Evolutionary conservation across 2,888 invertebrate genomes (phyloP).

Genomic region (Ephialtes manifestator): DNA sequence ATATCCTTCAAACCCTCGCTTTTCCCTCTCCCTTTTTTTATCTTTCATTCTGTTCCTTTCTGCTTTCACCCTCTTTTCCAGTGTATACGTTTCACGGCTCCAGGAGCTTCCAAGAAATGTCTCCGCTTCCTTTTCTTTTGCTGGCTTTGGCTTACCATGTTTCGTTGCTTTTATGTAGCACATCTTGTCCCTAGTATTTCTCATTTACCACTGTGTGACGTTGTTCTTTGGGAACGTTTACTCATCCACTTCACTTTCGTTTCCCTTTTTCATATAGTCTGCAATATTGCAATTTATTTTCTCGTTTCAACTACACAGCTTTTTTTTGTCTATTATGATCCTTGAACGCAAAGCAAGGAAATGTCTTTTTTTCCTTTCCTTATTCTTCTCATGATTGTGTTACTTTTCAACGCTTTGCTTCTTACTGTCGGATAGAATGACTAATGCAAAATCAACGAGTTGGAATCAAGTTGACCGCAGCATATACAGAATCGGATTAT

Average conservation of each 20-base stretch:
- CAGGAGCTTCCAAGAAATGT: conserved; percentile 53
- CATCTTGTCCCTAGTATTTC: conserved; percentile 44
- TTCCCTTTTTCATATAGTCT: background rate
- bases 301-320: background rate
- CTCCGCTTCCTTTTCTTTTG: conserved; percentile 31
- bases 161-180: conserved; percentile 17
- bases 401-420: background rate
- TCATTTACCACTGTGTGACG: conserved; percentile 60
- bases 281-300: conserved; percentile 61
- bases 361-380: background rate
- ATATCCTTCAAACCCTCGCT: conserved; percentile 6
- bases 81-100: conserved; percentile 61
- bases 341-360: background rate
- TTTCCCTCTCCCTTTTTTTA: conserved; percentile 4
- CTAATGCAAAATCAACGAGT: background rate
- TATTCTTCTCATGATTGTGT: background rate
- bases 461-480: background rate
- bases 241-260: conserved; percentile 37
- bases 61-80: conserved; percentile 24
- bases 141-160: conserved; percentile 32
- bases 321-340: conserved; percentile 4
- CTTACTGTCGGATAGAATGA: background rate
- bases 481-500: background rate
- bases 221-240: conserved; percentile 37
- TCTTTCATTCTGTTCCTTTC: conserved; percentile 29